Conservation (phyloP, 2,113 vertebrate species). For the Anoura caudifer region DNA sequence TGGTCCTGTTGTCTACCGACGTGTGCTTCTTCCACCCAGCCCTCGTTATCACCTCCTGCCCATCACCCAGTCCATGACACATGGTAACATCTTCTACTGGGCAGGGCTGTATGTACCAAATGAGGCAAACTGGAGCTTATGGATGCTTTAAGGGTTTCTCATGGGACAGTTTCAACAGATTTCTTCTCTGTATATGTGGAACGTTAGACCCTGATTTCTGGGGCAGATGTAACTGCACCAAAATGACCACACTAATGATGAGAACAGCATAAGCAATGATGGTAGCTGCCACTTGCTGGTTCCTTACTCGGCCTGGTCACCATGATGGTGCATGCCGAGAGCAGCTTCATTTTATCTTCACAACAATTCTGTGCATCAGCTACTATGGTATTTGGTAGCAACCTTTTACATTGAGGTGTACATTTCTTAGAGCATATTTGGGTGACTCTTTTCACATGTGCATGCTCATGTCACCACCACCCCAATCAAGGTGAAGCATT, state of each 20-base stretch:
- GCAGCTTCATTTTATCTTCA: background rate
- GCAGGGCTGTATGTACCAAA: background rate
- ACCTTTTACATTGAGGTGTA: background rate
- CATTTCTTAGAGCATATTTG: background rate
- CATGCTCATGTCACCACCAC: rapidly evolving
- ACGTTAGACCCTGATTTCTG: background rate
- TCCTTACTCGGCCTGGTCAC: background rate
- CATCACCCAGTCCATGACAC: background rate
- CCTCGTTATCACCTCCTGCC: background rate
- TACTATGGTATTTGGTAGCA: background rate
- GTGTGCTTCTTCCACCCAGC: background rate
- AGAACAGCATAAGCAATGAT: background rate
- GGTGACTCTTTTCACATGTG: background rate
- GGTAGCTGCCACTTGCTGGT: background rate
- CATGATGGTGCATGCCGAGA: rapidly evolving
- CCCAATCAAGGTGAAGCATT: too few species aligned
- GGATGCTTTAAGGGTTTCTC: background rate
- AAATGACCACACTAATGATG: background rate
- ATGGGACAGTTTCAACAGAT: background rate
- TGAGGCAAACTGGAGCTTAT: background rate
- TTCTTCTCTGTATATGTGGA: background rate
- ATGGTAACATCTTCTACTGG: background rate
- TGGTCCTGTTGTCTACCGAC: background rate
- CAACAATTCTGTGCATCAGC: background rate
- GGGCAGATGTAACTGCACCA: background rate